Base-by-base conservation (phyloP, 2,113 vertebrate genomes). In the Dunckerocampus dactyliophorus region DNA sequence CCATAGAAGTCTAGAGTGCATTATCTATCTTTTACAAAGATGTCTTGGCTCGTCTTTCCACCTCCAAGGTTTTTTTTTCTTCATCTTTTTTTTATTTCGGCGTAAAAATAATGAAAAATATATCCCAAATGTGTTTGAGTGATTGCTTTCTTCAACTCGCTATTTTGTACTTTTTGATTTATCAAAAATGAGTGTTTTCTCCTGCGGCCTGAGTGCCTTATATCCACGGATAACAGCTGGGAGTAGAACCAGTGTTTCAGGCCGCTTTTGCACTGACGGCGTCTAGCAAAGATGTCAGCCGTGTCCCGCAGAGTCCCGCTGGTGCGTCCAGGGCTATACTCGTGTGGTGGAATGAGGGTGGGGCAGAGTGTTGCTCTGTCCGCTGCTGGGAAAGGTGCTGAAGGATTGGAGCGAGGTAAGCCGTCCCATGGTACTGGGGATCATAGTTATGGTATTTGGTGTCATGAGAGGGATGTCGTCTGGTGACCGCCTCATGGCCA, bases 401-500 rank as follows among this genome's bases (percentile, higher is more conserved):
- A 97, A 98, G 82, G 95, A 92, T 89, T 99, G 97, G 84, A 99
- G 90, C 71, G 96, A 93, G 9, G 94, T 92, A 71, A 98, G 94
- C 81, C 95, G 94, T 79, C 94, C 93, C 93, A 99, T 96, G 89
- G 92, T 94, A 88, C 96, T 98, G 82, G 97, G 95, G 79, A 98
- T 97, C 95, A 99, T 97, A 82, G 95, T 98, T 82, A 99, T 98
- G 86, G 97, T 98, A 88, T 98, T 99, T 71, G 97, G 95, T 63
- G 95, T 96, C 97, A 99, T 99, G 89, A 99, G 91, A 17, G 97
- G 97, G 86, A 99, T 94, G 89, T 99, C 97, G 61, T 99, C 97
- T 49, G 97, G 97, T 57, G 97, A 99, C 81, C 97, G 92, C 72
- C 97, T 92, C 96, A 99, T 96, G 87, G 97, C 96, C 90, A 99